Evolutionary conservation across 2,797 vertebrate genomes (phyloP).

Genomic region (Spheniscus humboldti): DNA sequence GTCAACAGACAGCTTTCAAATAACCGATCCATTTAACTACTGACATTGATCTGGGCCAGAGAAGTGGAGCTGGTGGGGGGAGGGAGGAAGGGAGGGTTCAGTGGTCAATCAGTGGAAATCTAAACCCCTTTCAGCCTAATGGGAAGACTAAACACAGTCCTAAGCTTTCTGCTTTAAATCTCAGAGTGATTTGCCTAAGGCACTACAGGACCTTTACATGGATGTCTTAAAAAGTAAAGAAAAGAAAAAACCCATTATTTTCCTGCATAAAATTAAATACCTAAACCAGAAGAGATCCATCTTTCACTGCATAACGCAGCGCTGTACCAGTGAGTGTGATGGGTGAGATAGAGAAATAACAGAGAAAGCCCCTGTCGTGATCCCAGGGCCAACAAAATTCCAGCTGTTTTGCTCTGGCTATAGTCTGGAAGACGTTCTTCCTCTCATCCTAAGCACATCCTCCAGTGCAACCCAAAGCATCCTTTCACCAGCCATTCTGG

Average conservation of each 20-base stretch:
- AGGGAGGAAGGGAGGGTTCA: not conserved
- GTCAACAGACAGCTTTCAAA: conserved; percentile 75
- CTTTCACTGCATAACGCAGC: not conserved
- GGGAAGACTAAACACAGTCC: conserved; percentile 38
- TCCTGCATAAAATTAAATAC: not conserved
- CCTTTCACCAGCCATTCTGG: not conserved
- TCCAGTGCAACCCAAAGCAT: not conserved
- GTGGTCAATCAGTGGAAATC: conserved; percentile 64
- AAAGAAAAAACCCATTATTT: not conserved
- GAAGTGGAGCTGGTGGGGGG: conserved; percentile 18
- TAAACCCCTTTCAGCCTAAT: conserved; percentile 33
- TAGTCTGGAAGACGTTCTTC: not conserved
- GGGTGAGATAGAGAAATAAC: not conserved
- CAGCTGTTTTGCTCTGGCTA: not conserved
- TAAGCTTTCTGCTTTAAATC: conserved; percentile 17
- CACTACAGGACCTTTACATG: not conserved
- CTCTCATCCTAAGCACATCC: not conserved
- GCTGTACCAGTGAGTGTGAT: not conserved
- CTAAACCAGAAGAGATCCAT: not conserved
- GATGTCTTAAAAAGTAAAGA: not conserved
- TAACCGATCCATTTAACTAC: conserved; percentile 73
- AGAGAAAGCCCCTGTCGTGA: not conserved
- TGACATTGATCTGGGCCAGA: conserved; percentile 68
- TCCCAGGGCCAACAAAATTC: not conserved
- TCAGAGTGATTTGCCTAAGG: not conserved